Conservation (phyloP, 2,797 vertebrate genomes). For the Propithecus deckenii region DNA sequence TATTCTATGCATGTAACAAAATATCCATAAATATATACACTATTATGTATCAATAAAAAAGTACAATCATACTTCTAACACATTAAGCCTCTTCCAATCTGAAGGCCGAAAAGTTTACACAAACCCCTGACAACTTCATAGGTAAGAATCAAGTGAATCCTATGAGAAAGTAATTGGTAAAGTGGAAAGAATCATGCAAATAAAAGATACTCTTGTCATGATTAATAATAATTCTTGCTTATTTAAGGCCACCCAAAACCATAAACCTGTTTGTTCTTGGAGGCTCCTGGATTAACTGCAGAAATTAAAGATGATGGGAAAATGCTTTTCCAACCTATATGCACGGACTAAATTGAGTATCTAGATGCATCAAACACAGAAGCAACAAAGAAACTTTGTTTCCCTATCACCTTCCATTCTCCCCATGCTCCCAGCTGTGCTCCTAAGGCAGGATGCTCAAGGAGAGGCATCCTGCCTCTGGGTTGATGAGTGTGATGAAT, state of each 20-base stretch:
- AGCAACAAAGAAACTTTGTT: not conserved
- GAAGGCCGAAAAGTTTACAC: not conserved
- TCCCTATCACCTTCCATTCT: no score
- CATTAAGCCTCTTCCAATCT: not conserved
- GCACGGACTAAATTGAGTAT: no score
- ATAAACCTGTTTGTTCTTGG: not conserved
- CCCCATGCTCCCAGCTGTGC: no score
- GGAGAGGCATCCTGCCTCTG: not conserved
- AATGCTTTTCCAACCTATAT: not conserved
- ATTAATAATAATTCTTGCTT: not conserved
- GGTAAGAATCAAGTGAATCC: not conserved
- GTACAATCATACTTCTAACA: not conserved
- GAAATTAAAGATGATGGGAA: not conserved
- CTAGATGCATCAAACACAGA: not conserved
- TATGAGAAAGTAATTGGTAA: not conserved
- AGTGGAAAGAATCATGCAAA: not conserved
- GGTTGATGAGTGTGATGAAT: not conserved
- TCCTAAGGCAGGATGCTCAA: not conserved
- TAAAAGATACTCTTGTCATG: not conserved
- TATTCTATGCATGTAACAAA: no score
- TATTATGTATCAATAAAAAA: no score
- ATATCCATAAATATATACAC: no score
- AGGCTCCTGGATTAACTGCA: not conserved
- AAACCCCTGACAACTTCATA: not conserved
- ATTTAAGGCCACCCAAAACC: no score